These are phyloP conservation scores for Watsonalla binaria DNA, from an alignment of 2,888 invertebrate genomes.

Conservation along the genomic window DNA sequence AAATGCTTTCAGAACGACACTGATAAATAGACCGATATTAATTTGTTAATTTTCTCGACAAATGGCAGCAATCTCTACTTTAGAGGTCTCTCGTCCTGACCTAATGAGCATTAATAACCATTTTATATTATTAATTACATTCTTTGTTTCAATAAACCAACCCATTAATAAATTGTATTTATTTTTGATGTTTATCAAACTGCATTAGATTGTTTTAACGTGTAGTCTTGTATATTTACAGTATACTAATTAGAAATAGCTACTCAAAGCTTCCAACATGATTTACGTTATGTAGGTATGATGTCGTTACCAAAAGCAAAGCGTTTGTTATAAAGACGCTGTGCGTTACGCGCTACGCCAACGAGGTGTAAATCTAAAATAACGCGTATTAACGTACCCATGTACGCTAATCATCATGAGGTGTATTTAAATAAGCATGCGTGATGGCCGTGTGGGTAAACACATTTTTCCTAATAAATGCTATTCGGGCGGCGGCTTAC, in stretches of 20 bases:
- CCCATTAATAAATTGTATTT: neutral
- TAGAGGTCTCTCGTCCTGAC: neutral
- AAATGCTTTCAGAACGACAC: slow-evolving; percentile 10
- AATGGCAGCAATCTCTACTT: neutral
- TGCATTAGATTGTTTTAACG: too few relatives aligned
- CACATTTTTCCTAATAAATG: slow-evolving; percentile 71
- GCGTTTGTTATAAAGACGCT: too few relatives aligned
- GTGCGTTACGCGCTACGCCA: slow-evolving; percentile 7
- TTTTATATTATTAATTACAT: neutral
- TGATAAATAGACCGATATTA: slow-evolving; percentile 13
- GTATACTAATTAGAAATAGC: too few relatives aligned
- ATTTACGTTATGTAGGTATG: too few relatives aligned
- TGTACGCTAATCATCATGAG: slow-evolving; percentile 9
- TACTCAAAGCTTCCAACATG: too few relatives aligned
- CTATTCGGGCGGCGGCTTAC: slow-evolving; percentile 53
- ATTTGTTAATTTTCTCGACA: slow-evolving; percentile 6
- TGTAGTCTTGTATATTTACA: too few relatives aligned
- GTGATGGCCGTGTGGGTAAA: slow-evolving; percentile 38
- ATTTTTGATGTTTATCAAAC: too few relatives aligned
- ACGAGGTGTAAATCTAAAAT: slow-evolving; percentile 18
- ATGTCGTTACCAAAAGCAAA: neutral
- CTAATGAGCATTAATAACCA: neutral
- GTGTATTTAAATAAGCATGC: slow-evolving; percentile 35
- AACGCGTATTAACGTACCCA: slow-evolving; percentile 5
- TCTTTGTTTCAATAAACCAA: neutral